Percentiles rank a stretch among this genome's conserved stretches.
These are phyloP conservation scores for Hippopotamyrus pictus DNA, from an alignment of 2,797 vertebrate genomes.

Conservation along the genomic window DNA sequence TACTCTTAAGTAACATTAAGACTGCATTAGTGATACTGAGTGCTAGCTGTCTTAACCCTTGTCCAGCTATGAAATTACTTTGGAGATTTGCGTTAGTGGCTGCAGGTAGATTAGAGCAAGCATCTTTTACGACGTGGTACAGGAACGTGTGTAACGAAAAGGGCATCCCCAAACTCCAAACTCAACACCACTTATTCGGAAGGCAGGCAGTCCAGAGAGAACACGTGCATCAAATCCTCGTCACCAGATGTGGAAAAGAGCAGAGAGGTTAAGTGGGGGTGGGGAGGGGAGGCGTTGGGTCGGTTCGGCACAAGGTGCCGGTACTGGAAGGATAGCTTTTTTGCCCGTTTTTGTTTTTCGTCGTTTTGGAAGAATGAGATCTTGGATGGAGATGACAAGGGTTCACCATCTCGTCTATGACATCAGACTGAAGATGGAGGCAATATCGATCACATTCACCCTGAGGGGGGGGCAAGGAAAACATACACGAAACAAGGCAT, in stretches of 20 bases:
- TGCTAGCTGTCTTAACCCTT: conserved; percentile 45
- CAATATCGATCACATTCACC: conserved; percentile 74
- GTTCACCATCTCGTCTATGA: conserved; percentile 76
- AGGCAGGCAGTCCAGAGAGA: conserved; percentile 72
- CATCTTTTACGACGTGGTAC: conserved; percentile 54
- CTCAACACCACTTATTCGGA: conserved; percentile 66
- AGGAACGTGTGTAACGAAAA: conserved; percentile 71
- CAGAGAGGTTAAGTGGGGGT: conserved; percentile 38
- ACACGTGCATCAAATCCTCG: conserved; percentile 37
- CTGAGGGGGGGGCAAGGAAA: conserved; percentile 36
- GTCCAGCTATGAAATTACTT: conserved; percentile 56
- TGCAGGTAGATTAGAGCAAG: conserved; percentile 75
- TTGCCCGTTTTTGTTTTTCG: conserved; percentile 35
- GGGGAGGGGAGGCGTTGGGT: conserved; percentile 51
- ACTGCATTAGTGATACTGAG: conserved; percentile 61
- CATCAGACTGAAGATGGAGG: conserved; percentile 66
- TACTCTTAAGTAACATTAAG: conserved; percentile 49
- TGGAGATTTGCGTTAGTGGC: conserved; percentile 72
- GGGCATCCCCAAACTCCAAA: conserved; percentile 61
- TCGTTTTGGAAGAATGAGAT: conserved; percentile 38
- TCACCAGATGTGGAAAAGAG: conserved; percentile 62
- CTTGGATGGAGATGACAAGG: conserved; percentile 70
- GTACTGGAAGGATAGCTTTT: conserved; percentile 48
- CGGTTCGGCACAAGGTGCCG: conserved; percentile 67
- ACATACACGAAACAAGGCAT: not conserved